phyloP scores from a whole-genome alignment of 2,797 vertebrate species.

The Gallinago nigripennis region DNA sequence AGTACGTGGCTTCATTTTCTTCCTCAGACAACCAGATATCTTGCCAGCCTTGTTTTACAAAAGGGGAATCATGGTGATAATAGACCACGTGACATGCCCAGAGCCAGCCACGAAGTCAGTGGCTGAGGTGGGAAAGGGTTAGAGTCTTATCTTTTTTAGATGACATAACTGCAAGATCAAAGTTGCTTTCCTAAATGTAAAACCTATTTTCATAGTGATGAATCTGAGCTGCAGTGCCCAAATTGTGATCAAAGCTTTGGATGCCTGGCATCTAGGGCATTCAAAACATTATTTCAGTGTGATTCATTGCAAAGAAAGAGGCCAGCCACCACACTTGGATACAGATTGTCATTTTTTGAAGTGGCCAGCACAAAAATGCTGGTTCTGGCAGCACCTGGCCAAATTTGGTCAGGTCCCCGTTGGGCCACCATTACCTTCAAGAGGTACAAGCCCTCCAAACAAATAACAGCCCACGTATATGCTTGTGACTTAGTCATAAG shows the following conservation, averaged over 20 bases:
- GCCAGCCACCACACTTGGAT: rapidly evolving
- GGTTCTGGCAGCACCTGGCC: background rate
- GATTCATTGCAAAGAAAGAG: background rate
- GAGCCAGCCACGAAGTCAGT: background rate
- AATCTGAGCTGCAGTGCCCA: background rate
- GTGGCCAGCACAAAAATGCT: background rate
- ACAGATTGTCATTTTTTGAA: background rate
- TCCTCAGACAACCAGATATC: background rate
- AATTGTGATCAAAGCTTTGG: background rate
- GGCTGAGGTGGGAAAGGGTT: background rate
- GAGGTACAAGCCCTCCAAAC: background rate
- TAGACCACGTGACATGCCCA: background rate
- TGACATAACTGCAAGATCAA: background rate
- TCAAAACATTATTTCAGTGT: background rate
- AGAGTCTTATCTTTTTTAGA: background rate
- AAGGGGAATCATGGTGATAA: background rate
- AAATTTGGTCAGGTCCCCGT: background rate
- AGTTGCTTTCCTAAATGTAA: background rate
- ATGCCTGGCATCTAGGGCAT: background rate
- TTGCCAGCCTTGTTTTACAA: background rate
- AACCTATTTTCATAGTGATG: background rate
- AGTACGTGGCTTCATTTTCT: background rate
- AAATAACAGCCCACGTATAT: too few species aligned
- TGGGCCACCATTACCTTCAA: background rate
- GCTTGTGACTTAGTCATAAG: background rate